Evolutionary conservation across 2,888 invertebrate genomes (phyloP), one percentile per base, ranked within the genome.

Genomic region (Orthosia cruda): DNA sequence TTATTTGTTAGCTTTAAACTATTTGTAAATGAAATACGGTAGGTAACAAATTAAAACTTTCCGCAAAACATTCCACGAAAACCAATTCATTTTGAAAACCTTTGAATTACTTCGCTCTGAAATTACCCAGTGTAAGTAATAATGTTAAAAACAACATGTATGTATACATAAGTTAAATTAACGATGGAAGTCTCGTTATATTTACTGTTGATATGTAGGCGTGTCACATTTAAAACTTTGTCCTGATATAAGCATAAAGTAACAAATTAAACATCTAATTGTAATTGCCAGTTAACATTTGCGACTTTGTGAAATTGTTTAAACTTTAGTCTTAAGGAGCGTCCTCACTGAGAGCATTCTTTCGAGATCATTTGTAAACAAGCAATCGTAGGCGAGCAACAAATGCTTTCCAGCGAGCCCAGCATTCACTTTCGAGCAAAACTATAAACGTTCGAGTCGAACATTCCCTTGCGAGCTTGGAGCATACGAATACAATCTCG

Each of bases 211-310:
- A 84, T 77, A 80, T 72, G 73, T 71, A 67, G 66, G 62, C 63
- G 65, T 68, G 74, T 58, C 71, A 73, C 58, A 71, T 77, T 61
- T 66, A 72, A 71, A 85, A 87, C 85, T 85, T 87, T 64, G 71
- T 55, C 62, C 59, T 69, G 54, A 73, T 77, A 66, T 81, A 73
- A 81, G 63, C 68, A 75, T 59, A 69, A 81, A 87, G 85, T 85
- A 78, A 58, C 55, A 66, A 86, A 85, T 87, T 71, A 64, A 81
- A 73, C 66, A 75, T 74, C 47, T 85, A 85, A 85, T 87, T 87
- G 71, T 84, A 78, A 84, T 81, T 87, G 23, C 72, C 58, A 69
- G 59, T 64, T 70, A 70, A 81, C 74, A 76, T 68, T 69, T 76
- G 72, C 54, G 62, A 70, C 57, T 76, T 74, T 23, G 49, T 57